These are phyloP conservation scores for Lepus europaeus DNA, from an alignment of 2,113 vertebrate species.

Conservation along the genomic window DNA sequence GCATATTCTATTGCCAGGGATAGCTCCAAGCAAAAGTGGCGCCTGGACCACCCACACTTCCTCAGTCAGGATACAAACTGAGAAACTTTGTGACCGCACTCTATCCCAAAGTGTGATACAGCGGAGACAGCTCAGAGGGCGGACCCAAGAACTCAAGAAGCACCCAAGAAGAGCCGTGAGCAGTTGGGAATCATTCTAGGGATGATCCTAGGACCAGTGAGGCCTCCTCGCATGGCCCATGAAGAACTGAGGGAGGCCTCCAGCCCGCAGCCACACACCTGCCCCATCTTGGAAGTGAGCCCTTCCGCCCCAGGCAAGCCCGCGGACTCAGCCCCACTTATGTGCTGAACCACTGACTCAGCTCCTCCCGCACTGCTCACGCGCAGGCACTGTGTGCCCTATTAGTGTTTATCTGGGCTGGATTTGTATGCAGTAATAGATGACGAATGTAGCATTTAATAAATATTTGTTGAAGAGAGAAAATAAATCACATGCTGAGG, in stretches of 20 bases:
- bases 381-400: background rate
- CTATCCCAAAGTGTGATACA: too few species aligned
- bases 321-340: background rate
- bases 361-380: background rate
- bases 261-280: background rate
- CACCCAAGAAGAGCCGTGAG: background rate
- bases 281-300: background rate
- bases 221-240: background rate
- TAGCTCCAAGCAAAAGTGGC: background rate
- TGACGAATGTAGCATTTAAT: background rate
- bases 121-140: background rate
- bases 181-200: background rate
- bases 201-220: background rate
- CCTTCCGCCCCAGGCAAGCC: background rate
- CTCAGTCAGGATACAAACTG: background rate
- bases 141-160: background rate
- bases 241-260: background rate
- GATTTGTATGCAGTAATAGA: background rate
- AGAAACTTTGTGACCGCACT: background rate
- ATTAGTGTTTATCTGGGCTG: background rate
- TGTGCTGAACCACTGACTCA: background rate
- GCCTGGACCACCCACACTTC: background rate
- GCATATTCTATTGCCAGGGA: background rate
- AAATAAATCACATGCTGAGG: slow-evolving; percentile 4
- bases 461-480: background rate